Evolutionary conservation across 2,888 invertebrate genomes (phyloP), one percentile per base, ranked within the genome.

Genomic region (Microctonus aethiopoides): DNA sequence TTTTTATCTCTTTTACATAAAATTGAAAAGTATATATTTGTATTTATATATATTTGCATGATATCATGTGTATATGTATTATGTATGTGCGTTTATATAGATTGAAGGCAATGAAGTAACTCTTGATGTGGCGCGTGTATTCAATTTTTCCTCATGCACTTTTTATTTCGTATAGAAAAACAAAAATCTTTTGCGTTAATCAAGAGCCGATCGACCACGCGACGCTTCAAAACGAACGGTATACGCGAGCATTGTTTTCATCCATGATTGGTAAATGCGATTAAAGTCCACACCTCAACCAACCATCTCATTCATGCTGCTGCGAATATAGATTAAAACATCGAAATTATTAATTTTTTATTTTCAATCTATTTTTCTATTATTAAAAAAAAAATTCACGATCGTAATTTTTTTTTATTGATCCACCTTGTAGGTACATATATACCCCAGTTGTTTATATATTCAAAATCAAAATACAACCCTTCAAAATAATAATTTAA

Each of bases 181-280:
- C 70, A 77, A 75, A 78, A 75, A 79, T 76, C 76, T 79, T 80
- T 78, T 76, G 74, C 77, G 78, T 81, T 80, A 82, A 83, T 81
- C 79, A 78, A 82, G 78, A 83, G 78, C 72, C 79, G 81, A 83
- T 83, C 81, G 80, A 83, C 78, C 78, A 78, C 78, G 77, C 77
- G 72, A 75, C 74, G 76, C 75, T 77, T 77, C 76, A 78, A 77
- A n/a, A n/a, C 80, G 77, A 78, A 78, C 74, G 75, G 4, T 74
- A 71, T 70, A 7, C n/a, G n/a, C n/a, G 59, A 46, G 78, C 76
- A 81, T 82, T 80, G 81, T 82, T 39, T 77, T 77, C 73, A 75
- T 73, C 72, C 75, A 72, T 78, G 79, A 81, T 81, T 80, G 81
- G 79, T 80, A 80, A 76, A 80, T 74, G 76, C 80, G 81, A 81